A percentile compares a stretch with the other conserved stretches of the same genome.
phyloP scores from a whole-genome alignment of 2,888 invertebrate genomes.

The Sarcophaga variegata region DNA sequence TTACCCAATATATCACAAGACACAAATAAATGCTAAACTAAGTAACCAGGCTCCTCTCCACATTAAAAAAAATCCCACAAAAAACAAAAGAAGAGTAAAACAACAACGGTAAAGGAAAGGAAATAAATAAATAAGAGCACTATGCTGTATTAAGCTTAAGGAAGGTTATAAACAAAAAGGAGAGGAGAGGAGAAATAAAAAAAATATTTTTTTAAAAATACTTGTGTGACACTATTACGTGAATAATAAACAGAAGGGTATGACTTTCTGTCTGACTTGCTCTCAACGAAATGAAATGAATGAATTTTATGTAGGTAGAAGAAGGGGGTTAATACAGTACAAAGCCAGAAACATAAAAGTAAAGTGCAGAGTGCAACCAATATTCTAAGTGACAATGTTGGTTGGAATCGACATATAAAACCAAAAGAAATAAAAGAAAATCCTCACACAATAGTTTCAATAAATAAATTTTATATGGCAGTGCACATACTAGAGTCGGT shows the following conservation, averaged over 20 bases:
- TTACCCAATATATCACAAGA: conserved; percentile 51
- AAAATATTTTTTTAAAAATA: conserved; percentile 25
- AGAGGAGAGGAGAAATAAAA: too few relatives aligned
- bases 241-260: conserved; percentile 24
- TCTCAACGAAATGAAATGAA: background rate
- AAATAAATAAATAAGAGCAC: background rate
- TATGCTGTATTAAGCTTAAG: too few relatives aligned
- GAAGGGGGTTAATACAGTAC: background rate
- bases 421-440: background rate
- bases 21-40: conserved; percentile 47
- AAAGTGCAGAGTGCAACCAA: background rate
- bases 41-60: background rate
- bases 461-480: background rate
- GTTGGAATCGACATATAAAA: background rate
- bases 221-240: conserved; percentile 56
- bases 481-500: background rate
- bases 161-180: too few relatives aligned
- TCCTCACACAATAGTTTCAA: background rate
- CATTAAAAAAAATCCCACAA: background rate
- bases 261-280: conserved; percentile 4
- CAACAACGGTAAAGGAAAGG: background rate
- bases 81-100: background rate
- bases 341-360: background rate
- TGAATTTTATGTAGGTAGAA: background rate
- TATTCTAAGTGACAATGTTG: background rate